phyloP scores from a whole-genome alignment of 2,113 vertebrate genomes.

The Amblyornis subalaris region DNA sequence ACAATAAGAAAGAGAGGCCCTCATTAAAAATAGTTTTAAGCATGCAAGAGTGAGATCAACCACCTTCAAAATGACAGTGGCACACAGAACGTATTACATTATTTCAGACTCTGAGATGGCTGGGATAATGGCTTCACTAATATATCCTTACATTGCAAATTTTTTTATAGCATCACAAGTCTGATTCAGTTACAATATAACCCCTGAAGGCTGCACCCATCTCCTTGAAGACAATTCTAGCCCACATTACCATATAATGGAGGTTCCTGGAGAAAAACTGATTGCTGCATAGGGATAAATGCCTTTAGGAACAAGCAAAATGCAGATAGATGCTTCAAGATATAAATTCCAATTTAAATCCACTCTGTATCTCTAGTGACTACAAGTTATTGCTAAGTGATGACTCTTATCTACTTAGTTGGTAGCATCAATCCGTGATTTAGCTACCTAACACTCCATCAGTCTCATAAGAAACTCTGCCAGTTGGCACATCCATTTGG shows the following conservation, averaged over 20 bases:
- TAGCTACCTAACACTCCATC: background rate
- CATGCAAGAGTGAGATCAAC: background rate
- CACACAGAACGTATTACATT: background rate
- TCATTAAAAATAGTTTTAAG: background rate
- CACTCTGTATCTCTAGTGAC: background rate
- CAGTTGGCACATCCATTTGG: background rate
- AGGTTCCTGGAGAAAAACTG: background rate
- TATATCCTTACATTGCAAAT: background rate
- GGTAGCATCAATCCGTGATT: background rate
- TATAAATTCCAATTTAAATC: background rate
- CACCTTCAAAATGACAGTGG: background rate
- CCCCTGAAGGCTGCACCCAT: background rate
- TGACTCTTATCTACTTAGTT: background rate
- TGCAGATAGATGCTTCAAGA: background rate
- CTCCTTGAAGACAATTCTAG: background rate
- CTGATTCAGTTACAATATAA: background rate
- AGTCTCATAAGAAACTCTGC: background rate
- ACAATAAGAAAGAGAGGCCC: background rate
- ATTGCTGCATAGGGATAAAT: background rate
- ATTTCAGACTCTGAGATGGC: conserved; percentile 2
- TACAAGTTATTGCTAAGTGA: background rate
- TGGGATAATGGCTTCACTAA: conserved; percentile 26
- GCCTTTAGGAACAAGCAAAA: conserved; percentile 13
- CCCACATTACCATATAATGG: conserved; percentile 9
- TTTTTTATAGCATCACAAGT: conserved; percentile 1